Conservation (phyloP, 2,797 vertebrate species). For the Danio tinwini region DNA sequence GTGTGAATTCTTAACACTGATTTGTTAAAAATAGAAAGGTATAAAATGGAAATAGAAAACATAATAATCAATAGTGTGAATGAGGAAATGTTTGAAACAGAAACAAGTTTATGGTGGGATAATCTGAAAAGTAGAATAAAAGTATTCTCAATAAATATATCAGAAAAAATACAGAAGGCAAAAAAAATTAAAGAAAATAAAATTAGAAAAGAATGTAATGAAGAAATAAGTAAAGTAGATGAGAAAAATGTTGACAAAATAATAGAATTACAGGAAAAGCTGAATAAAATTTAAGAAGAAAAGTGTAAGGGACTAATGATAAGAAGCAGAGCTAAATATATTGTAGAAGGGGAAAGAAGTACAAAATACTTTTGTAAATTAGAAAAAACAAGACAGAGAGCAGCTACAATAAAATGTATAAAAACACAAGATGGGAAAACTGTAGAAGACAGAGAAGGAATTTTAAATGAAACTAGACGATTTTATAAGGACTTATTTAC, state of each 20-base stretch:
- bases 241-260: background rate
- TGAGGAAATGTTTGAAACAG: background rate
- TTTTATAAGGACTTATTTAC: slow-evolving; percentile 21
- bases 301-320: background rate
- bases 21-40: no score
- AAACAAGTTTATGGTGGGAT: background rate
- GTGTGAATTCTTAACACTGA: no score
- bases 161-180: background rate
- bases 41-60: no score
- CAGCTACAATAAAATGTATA: background rate
- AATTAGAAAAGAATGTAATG: background rate
- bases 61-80: background rate
- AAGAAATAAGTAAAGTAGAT: background rate
- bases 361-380: slow-evolving; percentile 21
- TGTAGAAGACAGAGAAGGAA: no score
- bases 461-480: background rate
- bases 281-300: background rate
- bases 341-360: background rate
- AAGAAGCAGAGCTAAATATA: background rate
- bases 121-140: background rate
- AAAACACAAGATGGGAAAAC: background rate
- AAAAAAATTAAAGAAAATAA: background rate
- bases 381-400: slow-evolving; percentile 2
- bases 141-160: background rate
- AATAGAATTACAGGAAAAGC: background rate